A percentile compares a stretch with the other conserved stretches of the same genome.
Conservation (phyloP, 2,797 vertebrate species). For the Hypotaenidia okinawae region DNA sequence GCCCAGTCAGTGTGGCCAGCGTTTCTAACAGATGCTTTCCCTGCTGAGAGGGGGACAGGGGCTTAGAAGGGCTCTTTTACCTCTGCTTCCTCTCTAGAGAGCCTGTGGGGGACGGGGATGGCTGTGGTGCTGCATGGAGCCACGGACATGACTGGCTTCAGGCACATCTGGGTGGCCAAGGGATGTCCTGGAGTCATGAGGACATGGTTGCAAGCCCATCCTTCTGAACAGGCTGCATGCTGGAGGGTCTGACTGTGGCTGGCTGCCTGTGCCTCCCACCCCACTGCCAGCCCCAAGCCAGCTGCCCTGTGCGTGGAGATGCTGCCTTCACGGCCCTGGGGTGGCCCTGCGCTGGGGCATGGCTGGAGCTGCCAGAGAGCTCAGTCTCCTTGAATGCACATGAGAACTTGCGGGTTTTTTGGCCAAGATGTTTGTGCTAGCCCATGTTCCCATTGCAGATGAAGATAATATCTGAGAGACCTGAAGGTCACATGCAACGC, state of each 20-base stretch:
- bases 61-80: background rate
- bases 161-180: background rate
- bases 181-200: background rate
- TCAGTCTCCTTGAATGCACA: accelerated
- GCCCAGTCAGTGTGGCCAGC: background rate
- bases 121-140: background rate
- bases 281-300: background rate
- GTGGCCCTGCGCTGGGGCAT: no score
- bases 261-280: background rate
- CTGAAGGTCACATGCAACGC: background rate
- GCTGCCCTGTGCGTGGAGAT: background rate
- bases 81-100: background rate
- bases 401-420: background rate
- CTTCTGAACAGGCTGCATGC: background rate
- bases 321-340: accelerated
- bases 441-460: background rate
- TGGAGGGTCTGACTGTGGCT: background rate
- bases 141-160: background rate
- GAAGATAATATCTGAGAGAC: background rate
- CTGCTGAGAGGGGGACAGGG: background rate
- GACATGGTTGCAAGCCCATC: background rate
- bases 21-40: background rate
- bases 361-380: background rate
- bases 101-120: background rate
- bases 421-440: background rate